A percentile compares a stretch with the other conserved stretches of the same genome.
These are phyloP conservation scores for Meta bourneti DNA, from an alignment of 2,888 invertebrate genomes.

Conservation along the genomic window DNA sequence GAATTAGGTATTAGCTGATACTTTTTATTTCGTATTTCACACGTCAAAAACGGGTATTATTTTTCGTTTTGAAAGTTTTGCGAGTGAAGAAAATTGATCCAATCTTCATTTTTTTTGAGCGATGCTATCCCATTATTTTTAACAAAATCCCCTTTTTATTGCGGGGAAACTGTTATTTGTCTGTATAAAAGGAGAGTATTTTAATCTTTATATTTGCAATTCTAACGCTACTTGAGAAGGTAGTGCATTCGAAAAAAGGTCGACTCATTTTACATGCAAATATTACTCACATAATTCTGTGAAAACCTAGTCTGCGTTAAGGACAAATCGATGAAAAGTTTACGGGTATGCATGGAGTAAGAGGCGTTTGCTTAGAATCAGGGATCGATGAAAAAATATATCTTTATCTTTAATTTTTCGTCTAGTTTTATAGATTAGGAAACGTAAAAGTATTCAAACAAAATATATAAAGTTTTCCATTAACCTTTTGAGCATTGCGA, in stretches of 20 bases:
- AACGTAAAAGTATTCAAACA: too few relatives aligned
- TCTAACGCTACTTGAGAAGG: neutral
- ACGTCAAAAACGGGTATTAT: constrained; percentile 3
- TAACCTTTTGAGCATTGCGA: too few relatives aligned
- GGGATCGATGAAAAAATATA: too few relatives aligned
- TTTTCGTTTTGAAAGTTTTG: constrained; percentile 6
- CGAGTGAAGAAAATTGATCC: constrained; percentile 24
- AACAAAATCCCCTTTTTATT: neutral
- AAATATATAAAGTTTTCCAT: too few relatives aligned
- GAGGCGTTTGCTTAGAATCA: too few relatives aligned
- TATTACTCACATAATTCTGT: neutral
- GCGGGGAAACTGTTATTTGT: neutral
- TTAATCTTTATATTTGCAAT: neutral
- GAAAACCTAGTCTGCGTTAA: neutral
- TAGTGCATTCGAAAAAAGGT: neutral
- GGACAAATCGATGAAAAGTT: too few relatives aligned
- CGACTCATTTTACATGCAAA: neutral
- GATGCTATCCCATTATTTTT: neutral
- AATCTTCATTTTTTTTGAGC: neutral
- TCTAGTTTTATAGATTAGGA: too few relatives aligned
- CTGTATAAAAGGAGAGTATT: neutral
- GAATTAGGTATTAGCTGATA: constrained; percentile 25
- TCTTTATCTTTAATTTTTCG: too few relatives aligned
- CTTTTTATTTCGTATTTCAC: constrained; percentile 10
- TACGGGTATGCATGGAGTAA: too few relatives aligned